These are phyloP conservation scores for Plutomurus gul DNA, from an alignment of 1,140 invertebrate genomes.

Conservation along the genomic window DNA sequence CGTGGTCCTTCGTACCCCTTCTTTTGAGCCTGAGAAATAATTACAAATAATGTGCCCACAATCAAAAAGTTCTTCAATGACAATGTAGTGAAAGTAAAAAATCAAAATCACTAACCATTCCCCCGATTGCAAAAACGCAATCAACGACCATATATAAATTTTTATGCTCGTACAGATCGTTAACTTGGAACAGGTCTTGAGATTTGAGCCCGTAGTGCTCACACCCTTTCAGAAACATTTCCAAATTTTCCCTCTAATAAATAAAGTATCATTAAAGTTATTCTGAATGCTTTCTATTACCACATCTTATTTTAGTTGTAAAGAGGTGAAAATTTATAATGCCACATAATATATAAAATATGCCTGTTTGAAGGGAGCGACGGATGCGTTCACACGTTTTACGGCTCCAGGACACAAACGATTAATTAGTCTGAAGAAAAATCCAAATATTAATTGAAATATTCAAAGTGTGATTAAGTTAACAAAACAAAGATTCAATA, in stretches of 20 bases:
- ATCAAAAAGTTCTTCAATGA: neutral
- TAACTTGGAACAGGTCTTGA: conserved; percentile 67
- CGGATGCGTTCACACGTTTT: conserved; percentile 59
- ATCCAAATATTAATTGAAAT: conserved; percentile 26
- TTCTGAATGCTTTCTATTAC: too few species aligned
- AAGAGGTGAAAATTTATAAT: neutral
- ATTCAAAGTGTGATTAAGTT: neutral
- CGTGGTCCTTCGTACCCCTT: conserved; percentile 60
- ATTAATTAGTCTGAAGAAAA: conserved; percentile 58
- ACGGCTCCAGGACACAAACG: conserved; percentile 58
- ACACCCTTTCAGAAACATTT: conserved; percentile 67
- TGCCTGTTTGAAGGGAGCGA: conserved; percentile 62
- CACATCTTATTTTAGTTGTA: neutral
- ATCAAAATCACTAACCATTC: conserved; percentile 45
- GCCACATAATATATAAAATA: neutral
- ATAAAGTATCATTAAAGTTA: conserved; percentile 19
- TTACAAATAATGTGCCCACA: neutral
- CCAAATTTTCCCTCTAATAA: conserved; percentile 68
- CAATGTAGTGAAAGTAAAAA: neutral
- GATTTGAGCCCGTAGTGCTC: conserved; percentile 66
- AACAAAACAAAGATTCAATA: neutral
- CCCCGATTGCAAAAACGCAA: conserved; percentile 53
- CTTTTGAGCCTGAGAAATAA: conserved; percentile 61
- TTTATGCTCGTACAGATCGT: conserved; percentile 69
- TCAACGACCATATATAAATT: conserved; percentile 65